These are phyloP conservation scores for Pseudococcus longispinus DNA, from an alignment of 2,888 invertebrate genomes.

Conservation along the genomic window DNA sequence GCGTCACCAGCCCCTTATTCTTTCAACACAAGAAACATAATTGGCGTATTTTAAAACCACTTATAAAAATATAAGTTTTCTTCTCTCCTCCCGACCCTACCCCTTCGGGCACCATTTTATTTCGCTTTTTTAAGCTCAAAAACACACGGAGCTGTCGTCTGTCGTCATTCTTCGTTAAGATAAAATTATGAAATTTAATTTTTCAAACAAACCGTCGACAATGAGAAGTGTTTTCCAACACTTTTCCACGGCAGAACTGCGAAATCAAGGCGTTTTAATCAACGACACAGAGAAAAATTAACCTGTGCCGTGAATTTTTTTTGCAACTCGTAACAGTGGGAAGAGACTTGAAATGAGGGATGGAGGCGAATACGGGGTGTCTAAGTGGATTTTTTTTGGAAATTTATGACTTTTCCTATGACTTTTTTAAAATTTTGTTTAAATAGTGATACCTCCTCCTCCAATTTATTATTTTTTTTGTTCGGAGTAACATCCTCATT, in stretches of 20 bases:
- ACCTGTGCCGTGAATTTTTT: not conserved
- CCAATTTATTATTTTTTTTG: too few species aligned
- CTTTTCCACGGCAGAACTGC: not conserved
- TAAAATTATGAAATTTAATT: not conserved
- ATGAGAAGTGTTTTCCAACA: conserved; percentile 8
- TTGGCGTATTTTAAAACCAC: conserved; percentile 12
- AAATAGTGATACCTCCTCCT: too few species aligned
- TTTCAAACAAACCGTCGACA: not conserved
- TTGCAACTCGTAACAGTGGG: not conserved
- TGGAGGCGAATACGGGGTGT: too few species aligned
- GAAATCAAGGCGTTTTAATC: not conserved
- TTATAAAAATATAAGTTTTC: conserved; percentile 4
- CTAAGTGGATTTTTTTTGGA: too few species aligned
- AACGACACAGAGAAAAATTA: not conserved
- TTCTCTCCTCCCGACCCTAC: not conserved
- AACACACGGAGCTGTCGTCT: not conserved
- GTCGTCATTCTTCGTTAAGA: not conserved
- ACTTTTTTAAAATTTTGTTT: too few species aligned
- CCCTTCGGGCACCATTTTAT: not conserved
- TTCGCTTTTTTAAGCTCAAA: not conserved
- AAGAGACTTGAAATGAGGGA: not conserved
- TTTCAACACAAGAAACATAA: not conserved
- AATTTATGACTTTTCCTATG: too few species aligned
- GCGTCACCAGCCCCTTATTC: not conserved
- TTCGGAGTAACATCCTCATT: too few species aligned